Percentiles rank a stretch among this genome's conserved stretches.
Conservation (phyloP, 2,797 vertebrate species). For the Avahi laniger region DNA sequence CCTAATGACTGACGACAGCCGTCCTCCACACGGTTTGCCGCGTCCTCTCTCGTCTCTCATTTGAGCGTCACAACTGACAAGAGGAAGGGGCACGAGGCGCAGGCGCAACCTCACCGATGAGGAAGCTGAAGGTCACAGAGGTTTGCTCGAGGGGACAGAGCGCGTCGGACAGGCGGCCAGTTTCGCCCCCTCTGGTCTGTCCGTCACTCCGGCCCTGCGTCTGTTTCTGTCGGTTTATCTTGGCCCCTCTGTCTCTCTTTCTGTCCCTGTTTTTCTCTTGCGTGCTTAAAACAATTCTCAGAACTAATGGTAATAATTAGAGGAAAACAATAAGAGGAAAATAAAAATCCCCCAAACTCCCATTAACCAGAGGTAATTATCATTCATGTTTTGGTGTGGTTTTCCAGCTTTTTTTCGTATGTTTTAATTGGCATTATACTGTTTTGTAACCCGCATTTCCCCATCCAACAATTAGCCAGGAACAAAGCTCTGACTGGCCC, state of each 20-base stretch:
- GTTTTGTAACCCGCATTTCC: not conserved
- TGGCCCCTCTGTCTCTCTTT: not conserved
- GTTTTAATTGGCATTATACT: not conserved
- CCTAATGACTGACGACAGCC: not conserved
- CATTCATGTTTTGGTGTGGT: not conserved
- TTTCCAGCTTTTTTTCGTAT: not conserved
- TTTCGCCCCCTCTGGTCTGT: not conserved
- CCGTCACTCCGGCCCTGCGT: fast-evolving
- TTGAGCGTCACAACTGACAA: not conserved
- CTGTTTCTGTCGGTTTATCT: not conserved
- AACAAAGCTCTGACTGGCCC: not conserved
- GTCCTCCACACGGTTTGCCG: not conserved
- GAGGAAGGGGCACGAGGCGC: not conserved
- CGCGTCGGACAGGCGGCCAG: not conserved
- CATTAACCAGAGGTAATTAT: not conserved
- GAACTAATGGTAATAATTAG: not conserved
- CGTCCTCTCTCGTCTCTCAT: not conserved
- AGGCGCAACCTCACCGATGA: fast-evolving
- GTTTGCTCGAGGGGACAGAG: not conserved
- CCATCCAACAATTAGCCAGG: not conserved
- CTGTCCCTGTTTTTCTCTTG: not conserved
- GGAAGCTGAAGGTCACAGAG: not conserved
- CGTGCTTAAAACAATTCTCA: not conserved
- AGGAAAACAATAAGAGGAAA: not conserved
- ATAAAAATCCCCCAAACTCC: not conserved